Conservation (phyloP, 2,113 vertebrate species). For the Anolis sagrei region DNA sequence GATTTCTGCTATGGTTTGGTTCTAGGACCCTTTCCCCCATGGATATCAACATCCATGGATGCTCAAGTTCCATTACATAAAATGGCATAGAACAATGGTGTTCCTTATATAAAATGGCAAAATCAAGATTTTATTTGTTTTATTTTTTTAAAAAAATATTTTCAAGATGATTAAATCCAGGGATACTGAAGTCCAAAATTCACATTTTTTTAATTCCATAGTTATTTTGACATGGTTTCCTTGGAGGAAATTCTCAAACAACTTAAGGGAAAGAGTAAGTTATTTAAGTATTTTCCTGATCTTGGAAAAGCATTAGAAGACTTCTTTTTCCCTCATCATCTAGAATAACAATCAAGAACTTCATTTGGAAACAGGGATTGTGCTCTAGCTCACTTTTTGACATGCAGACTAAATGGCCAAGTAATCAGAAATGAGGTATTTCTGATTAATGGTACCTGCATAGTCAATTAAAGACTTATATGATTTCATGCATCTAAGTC, state of each 20-base stretch:
- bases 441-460: not conserved
- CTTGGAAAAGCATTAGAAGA: not conserved
- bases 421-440: not conserved
- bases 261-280: not conserved
- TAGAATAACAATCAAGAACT: not conserved
- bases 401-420: not conserved
- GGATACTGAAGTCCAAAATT: not conserved
- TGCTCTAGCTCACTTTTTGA: not conserved
- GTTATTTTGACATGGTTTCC: slow-evolving; percentile 19
- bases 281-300: slow-evolving; percentile 25
- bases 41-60: too few relatives aligned
- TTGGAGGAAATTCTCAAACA: slow-evolving; percentile 8
- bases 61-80: too few relatives aligned
- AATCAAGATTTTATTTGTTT: too few relatives aligned
- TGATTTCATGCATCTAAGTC: not conserved
- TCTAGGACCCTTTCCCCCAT: too few relatives aligned
- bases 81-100: too few relatives aligned
- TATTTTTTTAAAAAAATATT: too few relatives aligned
- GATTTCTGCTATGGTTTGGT: too few relatives aligned
- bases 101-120: too few relatives aligned
- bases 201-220: slow-evolving; percentile 26
- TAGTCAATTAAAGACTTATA: not conserved
- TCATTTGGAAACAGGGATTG: not conserved
- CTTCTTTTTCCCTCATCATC: not conserved
- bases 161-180: too few relatives aligned